Evolutionary conservation across 2,797 vertebrate species (phyloP).

Genomic region (Dendrocincla tyrannina): DNA sequence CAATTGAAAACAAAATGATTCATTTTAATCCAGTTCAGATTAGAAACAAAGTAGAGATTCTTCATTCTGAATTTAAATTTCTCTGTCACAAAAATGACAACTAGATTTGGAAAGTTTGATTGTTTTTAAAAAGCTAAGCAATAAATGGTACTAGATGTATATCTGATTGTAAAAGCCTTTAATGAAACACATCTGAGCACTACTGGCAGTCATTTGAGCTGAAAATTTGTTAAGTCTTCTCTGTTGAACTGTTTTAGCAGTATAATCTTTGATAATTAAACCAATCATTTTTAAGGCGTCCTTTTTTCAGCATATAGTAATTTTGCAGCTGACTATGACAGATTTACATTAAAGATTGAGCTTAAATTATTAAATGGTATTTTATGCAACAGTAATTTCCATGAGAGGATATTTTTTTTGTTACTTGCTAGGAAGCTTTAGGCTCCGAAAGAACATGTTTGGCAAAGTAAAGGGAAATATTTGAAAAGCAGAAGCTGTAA

Average conservation of each 20-base stretch:
- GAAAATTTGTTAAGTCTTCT: slow-evolving; percentile 33
- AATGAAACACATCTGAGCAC: not conserved
- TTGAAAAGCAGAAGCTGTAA: slow-evolving; percentile 29
- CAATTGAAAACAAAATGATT: not conserved
- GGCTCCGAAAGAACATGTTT: slow-evolving; percentile 21
- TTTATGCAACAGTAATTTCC: slow-evolving; percentile 22
- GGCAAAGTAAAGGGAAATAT: slow-evolving; percentile 25
- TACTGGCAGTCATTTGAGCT: not conserved
- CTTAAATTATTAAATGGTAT: slow-evolving; percentile 51
- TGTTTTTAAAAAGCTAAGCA: not conserved
- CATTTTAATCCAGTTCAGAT: not conserved
- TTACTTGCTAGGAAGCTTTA: slow-evolving; percentile 10
- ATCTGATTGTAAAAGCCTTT: slow-evolving; percentile 7
- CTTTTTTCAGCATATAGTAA: not conserved
- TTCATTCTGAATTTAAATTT: not conserved
- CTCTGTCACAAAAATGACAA: not conserved
- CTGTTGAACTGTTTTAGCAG: slow-evolving; percentile 12
- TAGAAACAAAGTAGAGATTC: not conserved
- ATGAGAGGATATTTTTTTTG: slow-evolving; percentile 31
- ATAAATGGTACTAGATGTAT: not conserved
- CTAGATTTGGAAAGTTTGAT: not conserved
- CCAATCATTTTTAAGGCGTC: not conserved
- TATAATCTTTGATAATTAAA: slow-evolving; percentile 43
- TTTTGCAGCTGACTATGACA: slow-evolving; percentile 21
- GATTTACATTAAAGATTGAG: not conserved